These are phyloP conservation scores for Brachystomella parvula DNA, from an alignment of 1,140 invertebrate genomes.

Conservation along the genomic window DNA sequence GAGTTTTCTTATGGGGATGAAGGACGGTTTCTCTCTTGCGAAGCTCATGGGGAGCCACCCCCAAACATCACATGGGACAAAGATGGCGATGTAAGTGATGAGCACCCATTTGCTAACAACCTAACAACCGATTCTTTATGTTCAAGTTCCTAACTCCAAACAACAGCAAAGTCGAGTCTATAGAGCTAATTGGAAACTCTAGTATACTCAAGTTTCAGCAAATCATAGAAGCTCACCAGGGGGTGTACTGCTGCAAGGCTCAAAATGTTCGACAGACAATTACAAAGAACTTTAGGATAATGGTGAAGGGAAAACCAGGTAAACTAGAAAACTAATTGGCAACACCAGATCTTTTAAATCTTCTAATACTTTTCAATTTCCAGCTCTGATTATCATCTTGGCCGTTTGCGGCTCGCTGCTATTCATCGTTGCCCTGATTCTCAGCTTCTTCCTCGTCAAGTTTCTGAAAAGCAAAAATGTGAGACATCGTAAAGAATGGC, in stretches of 20 bases:
- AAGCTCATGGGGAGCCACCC: neutral
- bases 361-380: neutral
- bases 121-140: neutral
- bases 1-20: neutral
- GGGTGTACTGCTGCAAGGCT: neutral
- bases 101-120: neutral
- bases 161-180: neutral
- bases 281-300: neutral
- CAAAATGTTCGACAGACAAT: neutral
- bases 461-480: neutral
- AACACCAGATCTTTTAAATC: neutral
- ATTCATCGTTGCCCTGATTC: neutral
- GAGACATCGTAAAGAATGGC: neutral
- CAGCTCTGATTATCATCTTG: neutral
- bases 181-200: neutral
- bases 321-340: neutral
- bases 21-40: neutral
- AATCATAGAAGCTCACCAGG: neutral
- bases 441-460: conserved; percentile 1
- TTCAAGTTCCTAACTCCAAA: neutral
- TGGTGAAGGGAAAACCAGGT: neutral
- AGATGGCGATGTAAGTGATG: neutral
- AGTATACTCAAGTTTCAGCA: neutral
- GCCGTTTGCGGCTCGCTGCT: neutral
- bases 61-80: neutral